A percentile compares a stretch with the other conserved stretches of the same genome.
These are phyloP conservation scores for Zygaena filipendulae DNA, from an alignment of 2,888 invertebrate species.

Conservation along the genomic window DNA sequence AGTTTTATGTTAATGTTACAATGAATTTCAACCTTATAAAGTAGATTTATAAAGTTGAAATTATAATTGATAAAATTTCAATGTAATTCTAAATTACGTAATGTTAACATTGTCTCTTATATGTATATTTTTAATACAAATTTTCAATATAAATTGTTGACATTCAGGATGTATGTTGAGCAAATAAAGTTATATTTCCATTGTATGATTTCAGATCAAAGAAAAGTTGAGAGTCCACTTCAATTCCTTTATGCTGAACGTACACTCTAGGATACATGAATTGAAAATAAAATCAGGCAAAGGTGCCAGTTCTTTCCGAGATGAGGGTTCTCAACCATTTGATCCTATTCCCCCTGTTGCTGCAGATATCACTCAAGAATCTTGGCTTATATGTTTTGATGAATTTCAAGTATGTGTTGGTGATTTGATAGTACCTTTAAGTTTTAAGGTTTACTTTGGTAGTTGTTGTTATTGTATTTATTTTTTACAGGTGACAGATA, in stretches of 20 bases:
- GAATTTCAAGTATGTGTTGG: slow-evolving; percentile 93
- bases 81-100: no score
- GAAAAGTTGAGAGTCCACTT: slow-evolving; percentile 91
- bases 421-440: not conserved
- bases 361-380: slow-evolving; percentile 81
- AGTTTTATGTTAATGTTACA: no score
- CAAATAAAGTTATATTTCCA: no score
- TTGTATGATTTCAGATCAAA: slow-evolving; percentile 71
- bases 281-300: slow-evolving; percentile 73
- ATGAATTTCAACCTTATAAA: no score
- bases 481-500: slow-evolving; percentile 91
- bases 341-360: slow-evolving; percentile 98
- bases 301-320: slow-evolving; percentile 54
- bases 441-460: no score
- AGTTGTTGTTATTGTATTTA: no score
- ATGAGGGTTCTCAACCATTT: slow-evolving; percentile 67
- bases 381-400: slow-evolving; percentile 97
- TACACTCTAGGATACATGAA: slow-evolving; percentile 90
- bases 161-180: no score
- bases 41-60: no score
- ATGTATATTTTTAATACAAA: no score
- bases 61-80: no score
- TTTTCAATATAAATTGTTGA: no score
- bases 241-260: slow-evolving; percentile 96
- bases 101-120: no score